Evolutionary conservation across 2,797 vertebrate species (phyloP), one percentile per base, ranked within the genome.

Genomic region (Momotus momota): DNA sequence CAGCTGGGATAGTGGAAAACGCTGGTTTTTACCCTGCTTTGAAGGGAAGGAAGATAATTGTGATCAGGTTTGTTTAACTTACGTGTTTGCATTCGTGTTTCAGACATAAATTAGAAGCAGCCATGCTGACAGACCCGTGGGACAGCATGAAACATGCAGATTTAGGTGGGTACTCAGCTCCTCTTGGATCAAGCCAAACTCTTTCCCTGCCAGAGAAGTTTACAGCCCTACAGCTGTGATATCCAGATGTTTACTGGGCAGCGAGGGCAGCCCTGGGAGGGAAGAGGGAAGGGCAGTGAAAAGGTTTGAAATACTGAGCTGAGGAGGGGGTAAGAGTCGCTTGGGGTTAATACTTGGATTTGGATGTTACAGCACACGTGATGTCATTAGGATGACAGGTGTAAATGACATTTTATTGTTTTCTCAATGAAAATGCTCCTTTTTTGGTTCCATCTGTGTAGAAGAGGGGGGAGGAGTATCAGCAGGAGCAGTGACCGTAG

Each of bases 61-160:
- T 46, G 43, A 64, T 49, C 15, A 10, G 41, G 5, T 22, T 2
- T 12, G 20, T 29, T 12, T 57, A 14, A 1, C 13, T 60, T 45
- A 15, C 11, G 43, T 12, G 2, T 71, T 29, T 49, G 1, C 75
- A 3, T 96, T 73, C 97, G 12, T 80, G 16, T 95, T 94, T 89
- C 95, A 99, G 99, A 95, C 99, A 99, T 97, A 98, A 99, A 9
- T 97, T 99, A 96, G 99, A 99, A 20, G 96, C 97, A 46, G 98
- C 99, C 72, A 97, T 99, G 95, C 97, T 99, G 46, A 95, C 98
- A 85, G 99, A 99, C 97, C 99, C 99, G 0, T 98, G 98, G 98
- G 98, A 97, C 78, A 98, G 99, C 14, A 97, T 99, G 96, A 98
- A 98, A 93, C 98, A 98, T 64, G 99, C 99, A 3, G 98, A 99